Base-by-base conservation (phyloP, 2,113 vertebrate species). In the Phaethornis superciliosus region DNA sequence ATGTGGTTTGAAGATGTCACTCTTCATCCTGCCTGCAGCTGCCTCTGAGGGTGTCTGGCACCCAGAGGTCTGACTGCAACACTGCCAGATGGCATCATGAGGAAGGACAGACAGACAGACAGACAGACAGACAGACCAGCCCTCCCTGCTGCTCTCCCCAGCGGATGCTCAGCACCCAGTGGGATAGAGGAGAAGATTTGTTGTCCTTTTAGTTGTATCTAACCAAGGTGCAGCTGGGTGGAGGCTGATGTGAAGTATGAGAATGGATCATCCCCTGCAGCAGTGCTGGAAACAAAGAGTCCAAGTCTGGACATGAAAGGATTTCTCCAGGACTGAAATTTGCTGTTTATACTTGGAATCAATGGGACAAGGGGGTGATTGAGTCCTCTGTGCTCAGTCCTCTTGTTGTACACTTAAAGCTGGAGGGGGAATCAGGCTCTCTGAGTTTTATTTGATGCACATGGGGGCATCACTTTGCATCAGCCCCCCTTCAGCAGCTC, bases 281-380 rank as follows among this genome's bases (percentile, higher is more conserved):
- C 24, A 1, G 20, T 4, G 18, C 46, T 37, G 5, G 15, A 21
- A n/a, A 6, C 11, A 3, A 63, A 37, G 4, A 2, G 5, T 18
- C 30, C 32, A 10, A 26, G 62, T 51, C 52, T 13, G 7, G 46
- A 18, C 7, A 4, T 7, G 9, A 27, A 82, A 40, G 76, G 60
- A 15, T 9, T 23, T 55, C 16, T 74, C n/a, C 74, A 35, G 90
- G 69, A 16, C 15, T 35, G 11, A 28, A 46, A 30, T 21, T 37
- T 33, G 27, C 42, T 44, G 11, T 22, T 78, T 67, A 1, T 11
- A 10, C 60, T 23, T 15, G 54, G 44, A 28, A 65, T 62, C 13
- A 2, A 12, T 30, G 18, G 23, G 78, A 26, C 20, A 77, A 85
- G 51, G 7, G 9, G 6, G 14, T 30, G 52, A 9, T 3, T 5